Percentiles rank a stretch among this genome's conserved stretches.
Conservation (phyloP, 2,113 vertebrate species). For the Hydrolagus affinis region DNA sequence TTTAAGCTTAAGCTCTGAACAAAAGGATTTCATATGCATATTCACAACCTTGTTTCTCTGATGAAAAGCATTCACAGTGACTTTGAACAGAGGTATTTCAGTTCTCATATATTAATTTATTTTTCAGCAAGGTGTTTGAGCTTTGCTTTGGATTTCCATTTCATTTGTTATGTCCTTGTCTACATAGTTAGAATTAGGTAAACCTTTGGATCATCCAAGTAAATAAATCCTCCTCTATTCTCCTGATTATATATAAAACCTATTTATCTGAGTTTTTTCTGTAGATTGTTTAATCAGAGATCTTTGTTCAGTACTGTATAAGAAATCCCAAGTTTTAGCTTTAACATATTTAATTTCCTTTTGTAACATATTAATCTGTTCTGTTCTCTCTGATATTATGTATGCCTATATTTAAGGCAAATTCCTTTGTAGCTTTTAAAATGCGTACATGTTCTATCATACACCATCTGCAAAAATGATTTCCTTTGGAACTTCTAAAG, state of each 20-base stretch:
- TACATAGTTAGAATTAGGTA: constrained; percentile 16
- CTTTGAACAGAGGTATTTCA: not conserved
- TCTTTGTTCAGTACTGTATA: constrained; percentile 22
- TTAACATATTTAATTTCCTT: constrained; percentile 28
- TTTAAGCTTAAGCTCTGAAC: not conserved
- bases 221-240: constrained; percentile 29
- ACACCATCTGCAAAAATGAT: not conserved
- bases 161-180: constrained; percentile 24
- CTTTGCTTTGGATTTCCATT: constrained; percentile 23
- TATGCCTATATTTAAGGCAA: not conserved
- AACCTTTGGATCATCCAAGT: constrained; percentile 29
- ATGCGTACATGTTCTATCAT: not conserved
- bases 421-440: not conserved
- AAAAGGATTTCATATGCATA: not conserved
- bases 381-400: constrained; percentile 8
- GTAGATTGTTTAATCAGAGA: constrained; percentile 12
- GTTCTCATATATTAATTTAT: not conserved
- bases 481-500: not conserved
- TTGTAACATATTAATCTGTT: constrained; percentile 17
- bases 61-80: constrained; percentile 21
- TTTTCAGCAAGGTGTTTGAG: constrained; percentile 13
- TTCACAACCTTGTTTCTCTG: not conserved
- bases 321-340: constrained; percentile 29
- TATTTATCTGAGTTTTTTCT: constrained; percentile 11
- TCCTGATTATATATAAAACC: constrained; percentile 21